Conservation (phyloP, 92 coral and sea anemone genomes). For the Plumapathes pennacea region DNA sequence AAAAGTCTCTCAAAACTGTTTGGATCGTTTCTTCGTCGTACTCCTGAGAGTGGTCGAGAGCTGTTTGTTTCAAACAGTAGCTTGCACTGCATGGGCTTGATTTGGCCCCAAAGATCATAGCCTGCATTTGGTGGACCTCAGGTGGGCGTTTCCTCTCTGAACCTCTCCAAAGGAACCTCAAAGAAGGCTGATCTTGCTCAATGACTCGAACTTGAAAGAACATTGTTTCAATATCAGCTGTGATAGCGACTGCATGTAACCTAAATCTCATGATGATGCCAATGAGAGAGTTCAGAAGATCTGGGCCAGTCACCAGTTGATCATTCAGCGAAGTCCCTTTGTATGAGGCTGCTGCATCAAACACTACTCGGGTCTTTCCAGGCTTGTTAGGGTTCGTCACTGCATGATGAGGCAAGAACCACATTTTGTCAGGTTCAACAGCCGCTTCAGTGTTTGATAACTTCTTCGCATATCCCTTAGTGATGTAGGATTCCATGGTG, state of each 20-base stretch:
- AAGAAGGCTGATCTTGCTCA: slow-evolving; percentile 52
- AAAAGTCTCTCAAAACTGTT: slow-evolving; percentile 36
- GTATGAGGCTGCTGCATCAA: slow-evolving; percentile 36
- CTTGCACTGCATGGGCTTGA: slow-evolving; percentile 34
- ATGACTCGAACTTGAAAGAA: slow-evolving; percentile 51
- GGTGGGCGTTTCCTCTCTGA: slow-evolving; percentile 38
- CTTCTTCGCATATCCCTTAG: slow-evolving; percentile 39
- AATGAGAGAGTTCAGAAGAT: slow-evolving; percentile 41
- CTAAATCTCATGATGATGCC: slow-evolving; percentile 49
- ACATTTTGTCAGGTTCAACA: slow-evolving; percentile 26
- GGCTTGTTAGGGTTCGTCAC: slow-evolving; percentile 45
- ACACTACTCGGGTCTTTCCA: slow-evolving; percentile 26
- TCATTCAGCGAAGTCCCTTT: slow-evolving; percentile 50
- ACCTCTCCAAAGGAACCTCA: slow-evolving; percentile 61
- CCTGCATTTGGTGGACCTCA: slow-evolving; percentile 53
- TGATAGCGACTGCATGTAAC: slow-evolving; percentile 33
- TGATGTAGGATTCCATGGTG: slow-evolving; percentile 45
- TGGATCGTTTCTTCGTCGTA: slow-evolving; percentile 12
- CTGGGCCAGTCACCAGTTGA: slow-evolving; percentile 44
- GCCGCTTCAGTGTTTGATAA: slow-evolving; percentile 21
- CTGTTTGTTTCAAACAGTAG: slow-evolving; percentile 32
- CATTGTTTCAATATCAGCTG: slow-evolving; percentile 49
- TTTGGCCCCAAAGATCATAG: slow-evolving; percentile 51
- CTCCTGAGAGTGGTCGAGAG: slow-evolving; percentile 12
- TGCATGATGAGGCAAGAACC: slow-evolving; percentile 44